These are phyloP conservation scores for Sesia bembeciformis DNA, from an alignment of 2,888 invertebrate species.

Conservation along the genomic window DNA sequence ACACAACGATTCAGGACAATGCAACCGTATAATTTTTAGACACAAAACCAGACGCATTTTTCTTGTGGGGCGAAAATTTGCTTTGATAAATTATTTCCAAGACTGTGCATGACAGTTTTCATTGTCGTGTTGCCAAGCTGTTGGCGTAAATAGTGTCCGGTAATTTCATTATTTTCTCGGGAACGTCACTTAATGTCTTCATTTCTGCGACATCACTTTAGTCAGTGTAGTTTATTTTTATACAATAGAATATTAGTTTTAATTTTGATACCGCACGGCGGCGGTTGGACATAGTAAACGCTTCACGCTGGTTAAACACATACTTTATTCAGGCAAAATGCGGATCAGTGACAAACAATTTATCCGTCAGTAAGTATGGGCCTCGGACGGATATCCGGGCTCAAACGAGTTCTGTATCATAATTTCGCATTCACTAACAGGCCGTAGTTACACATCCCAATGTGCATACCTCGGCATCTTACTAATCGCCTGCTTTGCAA, in stretches of 20 bases:
- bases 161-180: slow-evolving; percentile 19
- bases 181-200: slow-evolving; percentile 11
- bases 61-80: not conserved
- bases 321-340: slow-evolving; percentile 8
- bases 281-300: slow-evolving; percentile 10
- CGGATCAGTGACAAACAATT: slow-evolving; percentile 42
- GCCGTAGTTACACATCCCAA: not conserved
- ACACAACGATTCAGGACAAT: too few species aligned
- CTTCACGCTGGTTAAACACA: slow-evolving; percentile 32
- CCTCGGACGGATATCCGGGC: slow-evolving; percentile 4
- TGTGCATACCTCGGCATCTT: not conserved
- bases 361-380: slow-evolving; percentile 23
- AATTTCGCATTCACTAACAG: slow-evolving; percentile 1
- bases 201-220: slow-evolving; percentile 4
- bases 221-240: slow-evolving; percentile 1
- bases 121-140: slow-evolving; percentile 20
- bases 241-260: slow-evolving; percentile 8
- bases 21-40: too few species aligned
- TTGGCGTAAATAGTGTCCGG: slow-evolving; percentile 16
- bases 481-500: not conserved
- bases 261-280: slow-evolving; percentile 9
- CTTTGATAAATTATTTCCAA: slow-evolving; percentile 16
- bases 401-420: slow-evolving; percentile 4
- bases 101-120: slow-evolving; percentile 19
- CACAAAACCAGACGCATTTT: not conserved